phyloP scores from a whole-genome alignment of 2,888 invertebrate genomes.

The Polydrusus cervinus region DNA sequence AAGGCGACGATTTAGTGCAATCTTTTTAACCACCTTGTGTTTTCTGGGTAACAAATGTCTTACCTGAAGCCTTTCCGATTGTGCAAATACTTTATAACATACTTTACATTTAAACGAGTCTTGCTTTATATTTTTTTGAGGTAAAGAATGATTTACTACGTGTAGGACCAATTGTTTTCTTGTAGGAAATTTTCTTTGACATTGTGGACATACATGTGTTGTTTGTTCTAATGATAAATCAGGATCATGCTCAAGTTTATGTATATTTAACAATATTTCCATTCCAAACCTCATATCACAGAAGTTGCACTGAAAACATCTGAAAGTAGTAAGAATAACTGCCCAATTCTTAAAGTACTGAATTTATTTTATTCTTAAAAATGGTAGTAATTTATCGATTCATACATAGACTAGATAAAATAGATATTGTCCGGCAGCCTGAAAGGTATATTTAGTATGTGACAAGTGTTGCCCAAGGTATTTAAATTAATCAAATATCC shows the following conservation, averaged over 20 bases:
- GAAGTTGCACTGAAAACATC: slow-evolving; percentile 62
- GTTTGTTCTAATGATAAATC: slow-evolving; percentile 62
- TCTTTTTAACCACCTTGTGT: too few relatives aligned
- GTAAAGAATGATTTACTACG: slow-evolving; percentile 61
- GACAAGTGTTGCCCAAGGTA: too few relatives aligned
- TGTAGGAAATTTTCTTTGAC: slow-evolving; percentile 64
- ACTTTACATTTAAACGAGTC: slow-evolving; percentile 76
- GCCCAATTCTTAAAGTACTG: too few relatives aligned
- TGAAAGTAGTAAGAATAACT: slow-evolving; percentile 38
- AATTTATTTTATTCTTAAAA: too few relatives aligned
- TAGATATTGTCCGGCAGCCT: too few relatives aligned
- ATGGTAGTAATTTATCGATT: too few relatives aligned
- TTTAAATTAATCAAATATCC: too few relatives aligned
- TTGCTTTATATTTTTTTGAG: slow-evolving; percentile 54
- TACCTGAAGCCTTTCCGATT: slow-evolving; percentile 76
- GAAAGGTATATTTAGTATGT: too few relatives aligned
- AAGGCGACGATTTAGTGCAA: too few relatives aligned
- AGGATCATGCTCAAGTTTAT: slow-evolving; percentile 63
- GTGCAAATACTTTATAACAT: slow-evolving; percentile 80
- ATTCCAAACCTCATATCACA: slow-evolving; percentile 61
- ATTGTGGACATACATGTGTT: slow-evolving; percentile 64
- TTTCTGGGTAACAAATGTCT: slow-evolving; percentile 30
- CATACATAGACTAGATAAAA: too few relatives aligned
- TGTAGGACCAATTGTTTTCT: slow-evolving; percentile 64
- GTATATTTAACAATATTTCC: slow-evolving; percentile 64